A percentile compares a stretch with the other conserved stretches of the same genome.
These are phyloP conservation scores for Pyrrhopygopsis socrates DNA, from an alignment of 2,888 invertebrate genomes.

Conservation along the genomic window DNA sequence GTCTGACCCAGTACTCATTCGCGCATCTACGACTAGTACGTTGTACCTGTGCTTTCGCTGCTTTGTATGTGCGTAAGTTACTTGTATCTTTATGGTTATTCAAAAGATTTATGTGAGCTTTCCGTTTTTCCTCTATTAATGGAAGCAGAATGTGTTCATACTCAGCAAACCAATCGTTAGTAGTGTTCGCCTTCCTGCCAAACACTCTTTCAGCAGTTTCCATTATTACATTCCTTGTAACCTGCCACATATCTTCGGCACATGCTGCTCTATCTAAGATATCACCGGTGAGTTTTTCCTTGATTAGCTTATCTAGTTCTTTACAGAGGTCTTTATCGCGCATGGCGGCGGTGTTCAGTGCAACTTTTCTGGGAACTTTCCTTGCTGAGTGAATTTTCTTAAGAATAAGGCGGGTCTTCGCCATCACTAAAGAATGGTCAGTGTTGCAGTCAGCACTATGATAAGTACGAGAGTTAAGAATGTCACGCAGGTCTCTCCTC, in stretches of 20 bases:
- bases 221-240: no score
- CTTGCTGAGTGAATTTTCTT: slow-evolving; percentile 18
- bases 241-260: no score
- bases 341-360: not conserved
- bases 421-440: slow-evolving; percentile 51
- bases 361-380: not conserved
- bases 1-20: not conserved
- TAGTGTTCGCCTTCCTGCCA: not conserved
- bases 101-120: not conserved
- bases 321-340: no score
- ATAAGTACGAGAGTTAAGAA: slow-evolving; percentile 47
- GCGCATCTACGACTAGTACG: not conserved
- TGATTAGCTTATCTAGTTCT: no score
- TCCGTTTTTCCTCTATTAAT: not conserved
- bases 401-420: not conserved
- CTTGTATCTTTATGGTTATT: no score
- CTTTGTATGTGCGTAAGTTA: no score
- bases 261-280: no score
- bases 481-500: slow-evolving; percentile 44
- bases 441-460: slow-evolving; percentile 65
- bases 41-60: no score
- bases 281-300: no score
- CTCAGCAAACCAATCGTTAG: not conserved
- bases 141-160: not conserved
- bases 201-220: no score